phyloP scores from a whole-genome alignment of 2,113 vertebrate species.

The Melanerpes formicivorus region DNA sequence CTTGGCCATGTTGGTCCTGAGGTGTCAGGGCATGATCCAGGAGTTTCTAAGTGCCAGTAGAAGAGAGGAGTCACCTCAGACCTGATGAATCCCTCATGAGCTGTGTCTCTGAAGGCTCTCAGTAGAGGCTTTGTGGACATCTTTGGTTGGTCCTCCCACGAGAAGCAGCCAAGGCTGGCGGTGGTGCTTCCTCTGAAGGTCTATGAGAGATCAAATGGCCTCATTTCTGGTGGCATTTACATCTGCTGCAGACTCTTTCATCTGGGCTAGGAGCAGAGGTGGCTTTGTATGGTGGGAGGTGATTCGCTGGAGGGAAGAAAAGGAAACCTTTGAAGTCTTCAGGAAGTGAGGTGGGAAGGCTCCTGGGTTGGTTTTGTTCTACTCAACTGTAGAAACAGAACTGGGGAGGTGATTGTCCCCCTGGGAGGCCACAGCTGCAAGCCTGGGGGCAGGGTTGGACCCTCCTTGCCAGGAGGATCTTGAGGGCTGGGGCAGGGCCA shows the following conservation, averaged over 20 bases:
- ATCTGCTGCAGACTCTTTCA: not conserved
- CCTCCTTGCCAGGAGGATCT: not conserved
- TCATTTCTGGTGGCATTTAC: not conserved
- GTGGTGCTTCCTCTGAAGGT: not conserved
- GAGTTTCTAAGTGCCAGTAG: accelerated
- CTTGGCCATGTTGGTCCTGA: not conserved
- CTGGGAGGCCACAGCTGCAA: not conserved
- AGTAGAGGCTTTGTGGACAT: accelerated
- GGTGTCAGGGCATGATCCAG: not conserved
- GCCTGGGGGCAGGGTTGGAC: not conserved
- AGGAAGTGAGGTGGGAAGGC: not conserved
- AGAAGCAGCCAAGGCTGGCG: accelerated
- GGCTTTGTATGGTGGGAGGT: not conserved
- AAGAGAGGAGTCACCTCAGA: not conserved
- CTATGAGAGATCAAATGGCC: not conserved
- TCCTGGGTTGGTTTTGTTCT: accelerated
- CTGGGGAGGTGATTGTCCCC: not conserved
- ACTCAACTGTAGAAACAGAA: not conserved
- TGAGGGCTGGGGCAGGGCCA: no score
- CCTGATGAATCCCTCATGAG: accelerated
- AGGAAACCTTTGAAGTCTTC: not conserved
- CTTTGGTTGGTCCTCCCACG: not conserved
- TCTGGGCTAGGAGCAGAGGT: not conserved
- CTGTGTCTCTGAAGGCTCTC: not conserved
- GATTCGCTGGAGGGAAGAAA: not conserved